Evolutionary conservation across 2,797 vertebrate species (phyloP).

Genomic region (Lepilemur septentrionalis): DNA sequence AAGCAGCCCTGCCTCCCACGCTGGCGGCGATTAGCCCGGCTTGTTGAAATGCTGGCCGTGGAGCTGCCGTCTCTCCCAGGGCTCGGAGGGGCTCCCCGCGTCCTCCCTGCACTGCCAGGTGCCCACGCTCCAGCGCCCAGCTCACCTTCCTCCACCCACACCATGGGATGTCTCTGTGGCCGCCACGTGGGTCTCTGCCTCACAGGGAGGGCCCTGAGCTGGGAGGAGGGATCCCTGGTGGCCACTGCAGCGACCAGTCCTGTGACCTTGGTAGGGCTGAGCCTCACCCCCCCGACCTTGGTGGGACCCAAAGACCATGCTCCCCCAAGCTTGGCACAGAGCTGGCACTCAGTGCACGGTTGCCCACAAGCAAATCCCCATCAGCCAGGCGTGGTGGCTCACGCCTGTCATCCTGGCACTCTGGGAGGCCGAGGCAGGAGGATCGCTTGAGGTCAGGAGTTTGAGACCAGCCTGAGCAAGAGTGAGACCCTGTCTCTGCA

Average conservation of each 20-base stretch:
- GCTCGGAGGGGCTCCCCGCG: background rate
- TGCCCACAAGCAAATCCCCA: background rate
- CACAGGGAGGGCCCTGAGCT: background rate
- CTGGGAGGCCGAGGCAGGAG: too few species aligned
- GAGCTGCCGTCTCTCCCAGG: background rate
- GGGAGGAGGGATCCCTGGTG: background rate
- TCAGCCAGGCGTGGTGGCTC: too few species aligned
- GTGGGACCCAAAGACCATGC: too few species aligned
- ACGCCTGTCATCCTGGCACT: too few species aligned
- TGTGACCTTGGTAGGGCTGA: background rate
- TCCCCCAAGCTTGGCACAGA: background rate
- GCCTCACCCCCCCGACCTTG: rapidly evolving
- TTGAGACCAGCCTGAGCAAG: too few species aligned
- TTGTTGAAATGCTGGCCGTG: background rate
- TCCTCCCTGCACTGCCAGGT: too few species aligned
- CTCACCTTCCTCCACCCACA: background rate
- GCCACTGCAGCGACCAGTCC: background rate
- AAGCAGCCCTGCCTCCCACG: background rate
- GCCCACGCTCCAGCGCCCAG: background rate
- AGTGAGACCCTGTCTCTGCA: too few species aligned
- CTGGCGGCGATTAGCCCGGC: background rate
- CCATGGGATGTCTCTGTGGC: background rate
- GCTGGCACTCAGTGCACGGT: background rate
- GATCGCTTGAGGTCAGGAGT: too few species aligned
- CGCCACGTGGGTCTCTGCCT: background rate